Base-by-base conservation (phyloP, 2,888 invertebrate genomes). In the Philonicus albiceps region DNA sequence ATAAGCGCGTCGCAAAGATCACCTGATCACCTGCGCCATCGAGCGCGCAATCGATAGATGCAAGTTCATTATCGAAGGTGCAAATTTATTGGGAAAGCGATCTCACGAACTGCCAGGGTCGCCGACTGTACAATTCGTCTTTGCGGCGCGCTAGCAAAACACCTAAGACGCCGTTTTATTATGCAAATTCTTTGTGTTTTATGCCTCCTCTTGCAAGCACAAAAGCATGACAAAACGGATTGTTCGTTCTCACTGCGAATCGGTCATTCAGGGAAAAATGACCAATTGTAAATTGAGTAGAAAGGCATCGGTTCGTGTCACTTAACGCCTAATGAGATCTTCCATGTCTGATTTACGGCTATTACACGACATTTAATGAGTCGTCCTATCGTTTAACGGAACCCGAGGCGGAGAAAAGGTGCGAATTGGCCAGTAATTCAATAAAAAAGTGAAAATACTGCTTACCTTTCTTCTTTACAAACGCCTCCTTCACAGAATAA, bases 111-210 rank as follows among this genome's bases (percentile, higher is more conserved):
- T 49, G 49, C 49, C 80, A 49, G 22, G 64, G 27, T n/a, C 40
- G 53, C 19, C 30, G 7, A 30, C 31, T 30, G 22, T 11, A 27
- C 22, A 64, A 64, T 27, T 27, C 27, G 27, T 64, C 27, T 64
- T 64, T 27, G 53, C 5, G 64, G 55, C 27, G 64, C 64, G 64
- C 22, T 27, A n/a, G 31, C 49, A 80, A 49, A 80, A 11, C 30
- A 80, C n/a, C 49, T 27, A 11, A 30, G 80, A 27, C 43, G 53
- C 53, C 22, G 49, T 80, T 80, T 49, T 49, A 80, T 80, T 80
- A 80, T 80, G 80, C 80, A 80, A 80, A 80, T 80, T 80, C 80
- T 13, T 53, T 49, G 80, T 80, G 80, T 53, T 80, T 80, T 80
- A 80, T 80, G 80, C 53, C 80, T 80, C 49, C 30, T n/a, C 80